phyloP scores from a whole-genome alignment of 2,797 vertebrate species.

The Cyprinodon diabolis region DNA sequence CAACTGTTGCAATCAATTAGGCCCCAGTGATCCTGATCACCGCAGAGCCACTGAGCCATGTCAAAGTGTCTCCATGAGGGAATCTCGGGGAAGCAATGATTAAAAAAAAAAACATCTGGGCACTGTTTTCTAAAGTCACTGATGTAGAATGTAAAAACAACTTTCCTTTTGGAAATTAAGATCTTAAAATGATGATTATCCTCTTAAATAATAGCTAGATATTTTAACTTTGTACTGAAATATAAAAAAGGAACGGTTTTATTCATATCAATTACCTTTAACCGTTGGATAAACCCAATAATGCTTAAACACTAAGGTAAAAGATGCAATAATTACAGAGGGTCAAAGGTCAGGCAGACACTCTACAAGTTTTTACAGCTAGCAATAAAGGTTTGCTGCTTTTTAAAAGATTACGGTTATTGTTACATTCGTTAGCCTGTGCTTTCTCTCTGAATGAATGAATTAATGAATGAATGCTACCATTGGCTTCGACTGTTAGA shows the following conservation, averaged over 20 bases:
- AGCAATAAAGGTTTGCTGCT: not conserved
- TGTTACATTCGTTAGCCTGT: not conserved
- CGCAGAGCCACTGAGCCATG: conserved; percentile 29
- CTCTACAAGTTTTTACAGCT: not conserved
- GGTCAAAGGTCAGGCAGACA: not conserved
- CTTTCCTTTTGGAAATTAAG: not conserved
- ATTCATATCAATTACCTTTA: not conserved
- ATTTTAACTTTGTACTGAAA: not conserved
- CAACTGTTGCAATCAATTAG: conserved; percentile 78
- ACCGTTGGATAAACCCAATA: not conserved
- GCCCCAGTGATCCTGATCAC: conserved; percentile 43
- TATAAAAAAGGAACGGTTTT: not conserved
- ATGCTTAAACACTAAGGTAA: not conserved
- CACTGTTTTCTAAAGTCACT: not conserved
- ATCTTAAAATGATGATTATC: not conserved
- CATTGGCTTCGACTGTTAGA: not conserved
- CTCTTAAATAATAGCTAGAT: not conserved
- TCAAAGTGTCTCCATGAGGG: conserved; percentile 17
- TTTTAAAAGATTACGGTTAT: not conserved
- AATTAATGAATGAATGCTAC: not conserved
- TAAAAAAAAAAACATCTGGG: not conserved
- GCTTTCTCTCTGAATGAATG: too few relatives aligned
- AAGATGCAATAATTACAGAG: not conserved
- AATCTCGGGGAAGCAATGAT: not conserved
- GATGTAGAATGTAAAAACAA: not conserved